Conservation (phyloP, 2,797 vertebrate genomes). For the Scolopax rusticola region DNA sequence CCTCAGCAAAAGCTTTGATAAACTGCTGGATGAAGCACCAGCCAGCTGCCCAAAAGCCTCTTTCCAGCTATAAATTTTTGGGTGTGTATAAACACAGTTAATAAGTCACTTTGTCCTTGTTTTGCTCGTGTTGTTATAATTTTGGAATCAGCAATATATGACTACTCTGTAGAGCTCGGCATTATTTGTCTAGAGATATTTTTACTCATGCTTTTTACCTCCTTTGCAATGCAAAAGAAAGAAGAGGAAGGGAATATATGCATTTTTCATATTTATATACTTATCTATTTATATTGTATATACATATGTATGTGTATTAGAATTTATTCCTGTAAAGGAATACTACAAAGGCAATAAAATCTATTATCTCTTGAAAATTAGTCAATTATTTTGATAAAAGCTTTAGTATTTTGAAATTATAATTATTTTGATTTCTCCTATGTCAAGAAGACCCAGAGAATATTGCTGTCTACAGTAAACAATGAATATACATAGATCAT, state of each 20-base stretch:
- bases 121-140: background rate
- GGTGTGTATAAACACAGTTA: background rate
- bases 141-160: background rate
- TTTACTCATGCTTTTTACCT: background rate
- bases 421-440: background rate
- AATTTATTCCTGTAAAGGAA: background rate
- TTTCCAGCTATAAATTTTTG: background rate
- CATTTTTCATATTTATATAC: background rate
- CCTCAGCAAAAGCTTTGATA: background rate
- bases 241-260: background rate
- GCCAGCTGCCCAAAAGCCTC: background rate
- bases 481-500: background rate
- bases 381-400: background rate
- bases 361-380: background rate
- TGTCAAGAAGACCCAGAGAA: background rate
- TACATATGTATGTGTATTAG: background rate
- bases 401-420: background rate
- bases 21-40: background rate
- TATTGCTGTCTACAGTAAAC: background rate
- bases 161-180: background rate
- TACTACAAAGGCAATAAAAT: background rate
- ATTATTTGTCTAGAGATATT: background rate
- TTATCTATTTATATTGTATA: background rate
- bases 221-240: constrained; percentile 18
- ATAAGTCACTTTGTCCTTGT: background rate